Evolutionary conservation across 2,113 vertebrate species (phyloP).

Genomic region (Sterna hirundo): DNA sequence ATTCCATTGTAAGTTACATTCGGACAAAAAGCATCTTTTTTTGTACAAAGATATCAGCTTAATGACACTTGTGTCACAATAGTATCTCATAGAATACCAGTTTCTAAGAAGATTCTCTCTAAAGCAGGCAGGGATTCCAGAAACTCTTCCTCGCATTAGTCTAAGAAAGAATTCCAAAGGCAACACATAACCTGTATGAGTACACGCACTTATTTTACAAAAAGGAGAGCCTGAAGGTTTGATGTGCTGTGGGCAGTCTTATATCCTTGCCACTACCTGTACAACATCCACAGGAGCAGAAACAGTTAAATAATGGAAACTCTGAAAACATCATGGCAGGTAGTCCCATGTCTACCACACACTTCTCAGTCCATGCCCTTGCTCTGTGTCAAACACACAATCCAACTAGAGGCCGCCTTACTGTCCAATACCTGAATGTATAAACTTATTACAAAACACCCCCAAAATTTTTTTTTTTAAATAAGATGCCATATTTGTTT

Average conservation of each 20-base stretch:
- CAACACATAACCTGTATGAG: fast-evolving
- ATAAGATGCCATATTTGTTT: not conserved
- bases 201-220: not conserved
- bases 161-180: not conserved
- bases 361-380: not conserved
- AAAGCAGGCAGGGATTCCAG: not conserved
- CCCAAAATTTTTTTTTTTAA: not conserved
- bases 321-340: not conserved
- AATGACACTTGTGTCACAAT: not conserved
- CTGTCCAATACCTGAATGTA: not conserved
- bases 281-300: not conserved
- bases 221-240: not conserved
- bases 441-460: not conserved
- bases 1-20: not conserved
- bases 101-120: not conserved
- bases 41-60: not conserved
- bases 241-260: not conserved
- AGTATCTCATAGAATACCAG: not conserved
- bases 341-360: not conserved
- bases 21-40: not conserved
- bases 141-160: not conserved
- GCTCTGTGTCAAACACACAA: not conserved
- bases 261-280: not conserved
- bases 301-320: not conserved
- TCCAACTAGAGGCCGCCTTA: not conserved